Conservation (phyloP, 2,797 vertebrate species). For the Sylvia borin region DNA sequence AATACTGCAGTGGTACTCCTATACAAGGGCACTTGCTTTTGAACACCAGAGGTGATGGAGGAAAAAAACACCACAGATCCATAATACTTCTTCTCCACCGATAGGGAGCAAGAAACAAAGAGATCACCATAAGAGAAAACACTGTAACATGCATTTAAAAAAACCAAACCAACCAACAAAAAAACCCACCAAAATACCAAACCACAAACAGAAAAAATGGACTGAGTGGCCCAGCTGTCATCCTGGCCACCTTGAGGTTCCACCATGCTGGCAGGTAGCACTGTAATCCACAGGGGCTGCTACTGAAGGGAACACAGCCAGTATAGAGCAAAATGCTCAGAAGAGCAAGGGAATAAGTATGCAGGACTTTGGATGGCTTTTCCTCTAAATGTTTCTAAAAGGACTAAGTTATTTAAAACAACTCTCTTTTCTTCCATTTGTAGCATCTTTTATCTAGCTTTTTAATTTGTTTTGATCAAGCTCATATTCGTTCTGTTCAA, state of each 20-base stretch:
- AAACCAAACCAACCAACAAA: not conserved
- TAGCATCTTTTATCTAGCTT: constrained; percentile 43
- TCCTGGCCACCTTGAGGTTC: not conserved
- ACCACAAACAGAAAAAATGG: not conserved
- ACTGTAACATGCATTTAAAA: not conserved
- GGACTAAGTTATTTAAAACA: not conserved
- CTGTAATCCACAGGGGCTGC: not conserved
- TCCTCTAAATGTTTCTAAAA: not conserved
- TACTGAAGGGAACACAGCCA: not conserved
- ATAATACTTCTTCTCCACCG: not conserved
- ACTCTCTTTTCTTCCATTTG: not conserved
- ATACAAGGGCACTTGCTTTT: not conserved
- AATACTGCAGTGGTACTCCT: not conserved
- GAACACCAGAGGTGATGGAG: not conserved
- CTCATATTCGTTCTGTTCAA: not conserved
- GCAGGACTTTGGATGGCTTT: not conserved
- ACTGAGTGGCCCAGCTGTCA: not conserved
- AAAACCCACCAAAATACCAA: no score
- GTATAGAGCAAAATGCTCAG: not conserved
- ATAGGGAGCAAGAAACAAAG: not conserved
- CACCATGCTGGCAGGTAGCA: not conserved
- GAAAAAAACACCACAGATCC: rapidly evolving
- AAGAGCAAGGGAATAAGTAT: not conserved
- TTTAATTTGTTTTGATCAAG: constrained; percentile 28
- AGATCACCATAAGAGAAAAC: not conserved